Evolutionary conservation across 2,113 vertebrate genomes (phyloP).

Genomic region (Sorex fumeus): DNA sequence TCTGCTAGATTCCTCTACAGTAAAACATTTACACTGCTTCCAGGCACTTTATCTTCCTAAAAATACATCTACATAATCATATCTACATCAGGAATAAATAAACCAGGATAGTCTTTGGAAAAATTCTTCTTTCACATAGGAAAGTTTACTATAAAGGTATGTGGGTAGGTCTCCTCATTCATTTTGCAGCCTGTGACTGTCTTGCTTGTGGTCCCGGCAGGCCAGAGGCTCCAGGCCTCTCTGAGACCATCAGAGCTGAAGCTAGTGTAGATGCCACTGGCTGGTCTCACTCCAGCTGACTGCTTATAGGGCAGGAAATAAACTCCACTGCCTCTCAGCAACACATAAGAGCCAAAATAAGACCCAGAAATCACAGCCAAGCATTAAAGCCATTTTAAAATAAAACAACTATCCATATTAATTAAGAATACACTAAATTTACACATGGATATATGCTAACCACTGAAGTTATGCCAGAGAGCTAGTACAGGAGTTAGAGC

Average conservation of each 20-base stretch:
- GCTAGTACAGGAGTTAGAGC: background rate
- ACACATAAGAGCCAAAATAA: constrained; percentile 19
- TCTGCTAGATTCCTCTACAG: constrained; percentile 10
- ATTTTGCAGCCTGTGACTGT: constrained; percentile 22
- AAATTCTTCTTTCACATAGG: background rate
- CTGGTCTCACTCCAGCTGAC: background rate
- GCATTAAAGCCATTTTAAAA: constrained; percentile 12
- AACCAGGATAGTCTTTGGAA: background rate
- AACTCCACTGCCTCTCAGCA: constrained; percentile 14
- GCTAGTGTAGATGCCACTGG: background rate
- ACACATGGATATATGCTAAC: background rate
- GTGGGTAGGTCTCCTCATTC: background rate
- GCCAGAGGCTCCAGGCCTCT: background rate
- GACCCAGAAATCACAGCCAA: background rate
- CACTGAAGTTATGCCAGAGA: background rate
- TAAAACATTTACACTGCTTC: constrained; percentile 7
- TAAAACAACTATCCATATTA: constrained; percentile 10
- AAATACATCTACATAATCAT: background rate
- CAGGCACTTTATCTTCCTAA: constrained; percentile 18
- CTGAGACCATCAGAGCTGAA: background rate
- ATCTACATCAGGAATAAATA: background rate
- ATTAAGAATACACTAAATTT: constrained; percentile 18
- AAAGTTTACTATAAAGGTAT: constrained; percentile 17
- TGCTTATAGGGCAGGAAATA: constrained; percentile 10
- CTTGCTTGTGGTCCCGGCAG: background rate